Conservation (phyloP, 2,888 invertebrate genomes). For the Fissipunctia ypsillon region DNA sequence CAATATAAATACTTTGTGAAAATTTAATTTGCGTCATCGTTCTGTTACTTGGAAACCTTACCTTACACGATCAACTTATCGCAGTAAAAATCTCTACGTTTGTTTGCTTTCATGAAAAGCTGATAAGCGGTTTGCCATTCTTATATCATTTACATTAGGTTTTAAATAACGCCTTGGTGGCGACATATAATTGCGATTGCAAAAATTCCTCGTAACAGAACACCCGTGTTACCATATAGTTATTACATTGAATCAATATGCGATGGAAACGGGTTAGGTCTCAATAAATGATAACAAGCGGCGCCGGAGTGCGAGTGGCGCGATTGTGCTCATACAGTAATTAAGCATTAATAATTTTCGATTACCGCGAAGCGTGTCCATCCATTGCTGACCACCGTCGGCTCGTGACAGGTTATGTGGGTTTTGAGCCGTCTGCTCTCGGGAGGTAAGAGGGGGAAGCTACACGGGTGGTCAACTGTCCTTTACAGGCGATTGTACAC, state of each 20-base stretch:
- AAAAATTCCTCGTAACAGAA: slow-evolving; percentile 49
- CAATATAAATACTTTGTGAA: slow-evolving; percentile 13
- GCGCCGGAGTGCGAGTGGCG: slow-evolving; percentile 58
- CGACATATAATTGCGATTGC: slow-evolving; percentile 65
- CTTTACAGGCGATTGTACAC: slow-evolving; percentile 71
- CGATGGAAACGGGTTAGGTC: slow-evolving; percentile 60
- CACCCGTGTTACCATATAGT: slow-evolving; percentile 55
- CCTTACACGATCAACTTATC: slow-evolving; percentile 61
- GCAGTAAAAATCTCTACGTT: slow-evolving; percentile 63
- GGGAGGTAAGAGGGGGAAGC: slow-evolving; percentile 61
- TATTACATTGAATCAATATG: slow-evolving; percentile 60
- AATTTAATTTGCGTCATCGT: slow-evolving; percentile 34
- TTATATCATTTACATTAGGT: slow-evolving; percentile 71
- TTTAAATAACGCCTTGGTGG: slow-evolving; percentile 67
- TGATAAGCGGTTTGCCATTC: slow-evolving; percentile 73
- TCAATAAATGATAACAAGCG: slow-evolving; percentile 68
- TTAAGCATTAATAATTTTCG: slow-evolving; percentile 86
- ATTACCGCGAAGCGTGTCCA: slow-evolving; percentile 81
- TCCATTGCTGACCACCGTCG: slow-evolving; percentile 71
- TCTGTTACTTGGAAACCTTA: slow-evolving; percentile 40
- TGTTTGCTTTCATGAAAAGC: slow-evolving; percentile 71
- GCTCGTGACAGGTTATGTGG: slow-evolving; percentile 82
- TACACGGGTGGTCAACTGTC: slow-evolving; percentile 81
- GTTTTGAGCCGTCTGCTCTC: slow-evolving; percentile 73
- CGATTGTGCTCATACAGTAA: slow-evolving; percentile 74